Evolutionary conservation across 2,888 invertebrate genomes (phyloP).

Genomic region (Mantis religiosa): DNA sequence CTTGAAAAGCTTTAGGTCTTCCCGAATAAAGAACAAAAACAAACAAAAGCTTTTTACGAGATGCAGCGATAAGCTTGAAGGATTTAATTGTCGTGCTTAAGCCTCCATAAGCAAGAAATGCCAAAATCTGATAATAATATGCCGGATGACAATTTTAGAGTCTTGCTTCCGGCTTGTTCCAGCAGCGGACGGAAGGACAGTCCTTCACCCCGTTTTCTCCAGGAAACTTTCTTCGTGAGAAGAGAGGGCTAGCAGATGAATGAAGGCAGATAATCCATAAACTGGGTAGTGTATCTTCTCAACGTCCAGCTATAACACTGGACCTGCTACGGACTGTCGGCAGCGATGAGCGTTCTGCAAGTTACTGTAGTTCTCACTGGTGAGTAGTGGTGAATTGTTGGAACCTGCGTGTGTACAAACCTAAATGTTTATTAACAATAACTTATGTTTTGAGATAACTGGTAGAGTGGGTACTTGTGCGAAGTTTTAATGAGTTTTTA

Average conservation of each 20-base stretch:
- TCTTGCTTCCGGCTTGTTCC: background rate
- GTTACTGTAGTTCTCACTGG: background rate
- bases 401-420: background rate
- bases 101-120: background rate
- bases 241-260: background rate
- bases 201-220: constrained; percentile 12
- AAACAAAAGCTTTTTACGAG: background rate
- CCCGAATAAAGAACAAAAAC: background rate
- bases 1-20: background rate
- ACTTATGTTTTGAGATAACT: no score
- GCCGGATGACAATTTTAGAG: background rate
- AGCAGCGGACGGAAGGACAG: background rate
- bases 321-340: background rate
- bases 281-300: background rate
- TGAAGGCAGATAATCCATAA: constrained; percentile 8
- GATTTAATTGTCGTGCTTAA: background rate
- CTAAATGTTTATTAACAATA: no score
- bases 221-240: background rate
- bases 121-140: background rate
- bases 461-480: no score
- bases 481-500: no score
- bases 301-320: background rate
- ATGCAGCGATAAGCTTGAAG: background rate
- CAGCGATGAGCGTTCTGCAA: background rate
- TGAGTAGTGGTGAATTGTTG: background rate